Evolutionary conservation across 2,797 vertebrate species (phyloP).

Genomic region (Clarias pachynema): DNA sequence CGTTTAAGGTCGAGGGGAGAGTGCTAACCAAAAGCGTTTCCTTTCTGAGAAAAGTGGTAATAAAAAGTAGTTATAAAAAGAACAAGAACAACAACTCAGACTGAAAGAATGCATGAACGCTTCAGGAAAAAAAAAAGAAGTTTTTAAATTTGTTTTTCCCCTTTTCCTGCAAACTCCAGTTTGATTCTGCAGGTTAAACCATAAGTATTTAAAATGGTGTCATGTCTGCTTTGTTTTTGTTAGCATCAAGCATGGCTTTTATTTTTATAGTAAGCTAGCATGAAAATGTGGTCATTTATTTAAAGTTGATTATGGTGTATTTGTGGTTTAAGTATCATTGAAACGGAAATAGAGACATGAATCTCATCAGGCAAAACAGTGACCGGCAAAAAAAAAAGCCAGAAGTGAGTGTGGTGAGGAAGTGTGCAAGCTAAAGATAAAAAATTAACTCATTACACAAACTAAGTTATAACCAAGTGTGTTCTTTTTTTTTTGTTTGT

Average conservation of each 20-base stretch:
- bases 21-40: background rate
- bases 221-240: background rate
- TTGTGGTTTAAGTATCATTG: background rate
- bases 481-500: background rate
- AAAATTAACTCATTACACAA: background rate
- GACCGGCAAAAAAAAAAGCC: background rate
- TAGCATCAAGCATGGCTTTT: background rate
- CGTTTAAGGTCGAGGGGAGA: background rate
- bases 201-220: background rate
- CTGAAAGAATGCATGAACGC: background rate
- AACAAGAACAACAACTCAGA: background rate
- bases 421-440: background rate
- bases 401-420: constrained; percentile 6
- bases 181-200: background rate
- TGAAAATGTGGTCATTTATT: background rate
- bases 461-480: background rate
- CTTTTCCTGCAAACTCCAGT: too few relatives aligned
- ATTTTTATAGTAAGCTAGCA: background rate
- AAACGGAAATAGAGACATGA: background rate
- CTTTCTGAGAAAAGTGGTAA: background rate
- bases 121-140: too few relatives aligned
- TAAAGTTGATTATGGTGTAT: background rate
- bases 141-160: too few relatives aligned
- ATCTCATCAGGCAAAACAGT: background rate
- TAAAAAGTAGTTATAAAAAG: background rate